phyloP scores from a whole-genome alignment of 1,140 invertebrate genomes.

The Drosophila parabipectinata region DNA sequence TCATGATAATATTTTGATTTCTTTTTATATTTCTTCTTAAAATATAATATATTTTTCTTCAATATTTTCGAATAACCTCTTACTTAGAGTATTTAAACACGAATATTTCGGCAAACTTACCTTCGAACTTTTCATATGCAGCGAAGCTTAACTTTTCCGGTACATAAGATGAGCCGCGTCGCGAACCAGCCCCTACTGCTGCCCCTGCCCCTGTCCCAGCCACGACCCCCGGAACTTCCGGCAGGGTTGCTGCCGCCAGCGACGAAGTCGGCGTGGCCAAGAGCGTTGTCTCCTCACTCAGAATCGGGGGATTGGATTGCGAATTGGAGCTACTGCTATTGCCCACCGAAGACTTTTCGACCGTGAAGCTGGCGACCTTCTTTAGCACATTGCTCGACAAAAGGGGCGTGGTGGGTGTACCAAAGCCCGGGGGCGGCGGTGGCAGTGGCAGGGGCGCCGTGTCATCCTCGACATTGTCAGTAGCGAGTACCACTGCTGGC shows the following conservation, averaged over 20 bases:
- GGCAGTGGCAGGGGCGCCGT: slow-evolving; percentile 38
- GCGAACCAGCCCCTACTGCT: slow-evolving; percentile 41
- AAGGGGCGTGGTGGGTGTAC: slow-evolving; percentile 84
- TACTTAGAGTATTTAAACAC: slow-evolving; percentile 28
- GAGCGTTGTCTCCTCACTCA: slow-evolving; percentile 54
- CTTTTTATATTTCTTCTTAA: too few species aligned
- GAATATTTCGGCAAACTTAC: slow-evolving; percentile 85
- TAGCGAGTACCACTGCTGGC: slow-evolving; percentile 1
- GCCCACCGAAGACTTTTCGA: slow-evolving; percentile 86
- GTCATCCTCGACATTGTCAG: slow-evolving; percentile 56
- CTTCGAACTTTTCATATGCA: slow-evolving; percentile 95
- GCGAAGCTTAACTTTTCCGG: slow-evolving; percentile 93
- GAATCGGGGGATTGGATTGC: slow-evolving; percentile 22
- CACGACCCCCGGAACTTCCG: slow-evolving; percentile 19
- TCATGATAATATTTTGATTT: too few species aligned
- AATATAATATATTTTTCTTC: background rate
- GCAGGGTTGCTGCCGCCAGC: slow-evolving; percentile 49
- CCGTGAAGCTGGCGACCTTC: slow-evolving; percentile 92
- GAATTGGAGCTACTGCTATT: slow-evolving; percentile 40
- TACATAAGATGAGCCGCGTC: slow-evolving; percentile 88
- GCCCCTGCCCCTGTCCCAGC: slow-evolving; percentile 6
- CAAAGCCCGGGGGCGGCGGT: slow-evolving; percentile 61
- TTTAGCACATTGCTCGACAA: slow-evolving; percentile 88
- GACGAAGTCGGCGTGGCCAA: slow-evolving; percentile 39
- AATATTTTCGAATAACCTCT: background rate